Percentiles rank a stretch among this genome's conserved stretches.
Evolutionary conservation across 2,797 vertebrate genomes (phyloP).

Genomic region (Peromyscus nudipes): DNA sequence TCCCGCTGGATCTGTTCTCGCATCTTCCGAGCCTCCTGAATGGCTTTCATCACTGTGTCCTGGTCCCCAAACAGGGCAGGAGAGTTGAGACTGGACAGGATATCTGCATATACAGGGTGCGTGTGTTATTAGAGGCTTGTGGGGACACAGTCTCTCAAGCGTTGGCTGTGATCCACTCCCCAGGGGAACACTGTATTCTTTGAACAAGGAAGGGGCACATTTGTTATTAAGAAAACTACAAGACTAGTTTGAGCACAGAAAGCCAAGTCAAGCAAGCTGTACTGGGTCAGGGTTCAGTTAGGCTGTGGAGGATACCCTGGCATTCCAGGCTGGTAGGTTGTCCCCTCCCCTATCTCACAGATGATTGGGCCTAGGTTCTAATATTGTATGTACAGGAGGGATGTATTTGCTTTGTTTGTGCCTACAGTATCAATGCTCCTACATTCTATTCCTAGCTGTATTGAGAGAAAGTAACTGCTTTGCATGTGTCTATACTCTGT

Average conservation of each 20-base stretch:
- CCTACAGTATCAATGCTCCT: neutral
- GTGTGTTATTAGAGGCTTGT: conserved; percentile 63
- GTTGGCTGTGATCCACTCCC: neutral
- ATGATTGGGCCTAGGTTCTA: neutral
- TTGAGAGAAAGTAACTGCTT: neutral
- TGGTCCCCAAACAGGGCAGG: conserved; percentile 98
- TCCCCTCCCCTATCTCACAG: neutral
- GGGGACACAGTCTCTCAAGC: neutral
- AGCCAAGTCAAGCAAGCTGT: neutral
- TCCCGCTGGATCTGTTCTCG: conserved; percentile 97
- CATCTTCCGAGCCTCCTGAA: conserved; percentile 98
- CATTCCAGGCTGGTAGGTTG: neutral
- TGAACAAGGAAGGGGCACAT: neutral
- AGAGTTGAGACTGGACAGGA: conserved; percentile 99
- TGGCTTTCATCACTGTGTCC: conserved; percentile 99
- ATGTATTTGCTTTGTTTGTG: neutral
- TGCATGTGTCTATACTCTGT: neutral
- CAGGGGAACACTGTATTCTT: neutral
- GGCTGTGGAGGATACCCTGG: neutral
- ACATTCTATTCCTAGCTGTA: neutral
- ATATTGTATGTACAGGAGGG: neutral
- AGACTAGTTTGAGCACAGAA: neutral
- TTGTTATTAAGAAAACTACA: neutral
- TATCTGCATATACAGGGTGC: conserved; percentile 90
- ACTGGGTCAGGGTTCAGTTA: neutral